Evolutionary conservation across 2,113 vertebrate species (phyloP).

Genomic region (Cathartes aura): DNA sequence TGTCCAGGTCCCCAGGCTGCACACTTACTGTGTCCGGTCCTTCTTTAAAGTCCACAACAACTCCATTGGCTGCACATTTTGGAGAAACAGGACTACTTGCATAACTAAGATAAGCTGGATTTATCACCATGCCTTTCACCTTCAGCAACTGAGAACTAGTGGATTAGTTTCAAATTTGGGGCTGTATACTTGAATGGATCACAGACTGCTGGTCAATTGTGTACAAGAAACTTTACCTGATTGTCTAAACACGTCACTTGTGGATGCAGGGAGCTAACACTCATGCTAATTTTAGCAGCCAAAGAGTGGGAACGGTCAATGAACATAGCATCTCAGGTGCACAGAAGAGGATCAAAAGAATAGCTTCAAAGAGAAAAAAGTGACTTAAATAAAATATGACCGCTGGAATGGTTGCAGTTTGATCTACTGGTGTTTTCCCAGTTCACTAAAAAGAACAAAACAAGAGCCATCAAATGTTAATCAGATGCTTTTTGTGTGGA

Average conservation of each 20-base stretch:
- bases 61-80: neutral
- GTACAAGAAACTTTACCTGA: neutral
- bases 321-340: neutral
- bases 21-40: neutral
- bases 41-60: neutral
- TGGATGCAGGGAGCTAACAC: neutral
- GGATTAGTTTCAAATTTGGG: neutral
- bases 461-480: constrained; percentile 6
- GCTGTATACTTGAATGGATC: neutral
- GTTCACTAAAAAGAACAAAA: constrained; percentile 29
- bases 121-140: neutral
- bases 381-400: constrained; percentile 33
- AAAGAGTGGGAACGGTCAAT: neutral
- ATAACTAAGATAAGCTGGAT: neutral
- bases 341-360: constrained; percentile 9
- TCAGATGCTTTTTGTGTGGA: neutral
- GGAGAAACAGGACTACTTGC: neutral
- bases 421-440: constrained; percentile 14
- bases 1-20: neutral
- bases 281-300: neutral
- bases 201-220: neutral
- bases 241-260: neutral
- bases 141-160: neutral
- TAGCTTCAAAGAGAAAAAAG: constrained; percentile 26
- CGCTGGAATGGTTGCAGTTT: neutral